Conservation (phyloP, 1,140 invertebrate genomes). For the Lepidostoma basale region DNA sequence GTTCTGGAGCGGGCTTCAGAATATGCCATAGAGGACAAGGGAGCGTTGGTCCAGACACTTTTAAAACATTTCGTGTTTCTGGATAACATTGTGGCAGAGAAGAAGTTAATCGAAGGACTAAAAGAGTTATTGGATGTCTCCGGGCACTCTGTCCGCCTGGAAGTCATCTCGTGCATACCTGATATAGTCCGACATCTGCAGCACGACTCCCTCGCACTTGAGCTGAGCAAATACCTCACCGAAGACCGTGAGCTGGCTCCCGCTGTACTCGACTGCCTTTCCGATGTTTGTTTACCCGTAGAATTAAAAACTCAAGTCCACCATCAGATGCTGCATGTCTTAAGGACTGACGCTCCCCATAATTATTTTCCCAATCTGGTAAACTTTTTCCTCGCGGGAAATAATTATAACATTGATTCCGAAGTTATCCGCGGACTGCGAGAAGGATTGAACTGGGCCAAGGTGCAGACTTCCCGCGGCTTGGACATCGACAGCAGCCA, state of each 20-base stretch:
- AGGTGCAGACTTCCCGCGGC: slow-evolving; percentile 46
- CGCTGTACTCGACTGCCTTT: slow-evolving; percentile 56
- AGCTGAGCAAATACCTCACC: slow-evolving; percentile 54
- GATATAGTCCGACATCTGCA: slow-evolving; percentile 56
- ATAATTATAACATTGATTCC: slow-evolving; percentile 49
- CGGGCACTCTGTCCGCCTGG: slow-evolving; percentile 52
- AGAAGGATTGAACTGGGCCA: slow-evolving; percentile 53
- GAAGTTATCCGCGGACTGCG: slow-evolving; percentile 53
- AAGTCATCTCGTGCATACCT: slow-evolving; percentile 59
- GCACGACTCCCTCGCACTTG: slow-evolving; percentile 53
- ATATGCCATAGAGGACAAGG: slow-evolving; percentile 51
- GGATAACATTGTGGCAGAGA: slow-evolving; percentile 50
- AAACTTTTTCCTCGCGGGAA: slow-evolving; percentile 54
- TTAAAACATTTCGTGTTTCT: slow-evolving; percentile 54
- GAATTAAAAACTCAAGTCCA: slow-evolving; percentile 53
- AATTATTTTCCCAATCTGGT: slow-evolving; percentile 56
- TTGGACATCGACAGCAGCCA: slow-evolving; percentile 55
- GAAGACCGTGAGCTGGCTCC: slow-evolving; percentile 55
- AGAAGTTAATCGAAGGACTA: slow-evolving; percentile 52
- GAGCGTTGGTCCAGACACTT: slow-evolving; percentile 54
- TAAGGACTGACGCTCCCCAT: slow-evolving; percentile 51
- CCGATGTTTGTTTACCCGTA: slow-evolving; percentile 54
- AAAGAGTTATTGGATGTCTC: slow-evolving; percentile 55
- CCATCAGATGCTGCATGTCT: slow-evolving; percentile 53
- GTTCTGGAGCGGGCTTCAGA: slow-evolving; percentile 55